Conservation (phyloP, 2,888 invertebrate species). For the Uloborus plumipes region DNA sequence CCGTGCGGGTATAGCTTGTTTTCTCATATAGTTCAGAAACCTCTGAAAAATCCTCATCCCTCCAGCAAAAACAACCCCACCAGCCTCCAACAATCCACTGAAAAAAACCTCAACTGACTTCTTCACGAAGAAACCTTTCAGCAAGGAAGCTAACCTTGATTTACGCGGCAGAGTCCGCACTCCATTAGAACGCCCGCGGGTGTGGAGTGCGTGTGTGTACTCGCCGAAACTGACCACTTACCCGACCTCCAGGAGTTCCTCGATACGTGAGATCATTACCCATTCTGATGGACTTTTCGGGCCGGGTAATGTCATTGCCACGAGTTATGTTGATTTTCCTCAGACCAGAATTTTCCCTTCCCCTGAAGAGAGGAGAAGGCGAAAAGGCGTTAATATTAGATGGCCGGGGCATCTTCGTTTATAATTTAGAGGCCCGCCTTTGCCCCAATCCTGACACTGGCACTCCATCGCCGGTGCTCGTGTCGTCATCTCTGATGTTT, state of each 20-base stretch:
- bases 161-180: not conserved
- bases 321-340: constrained; percentile 59
- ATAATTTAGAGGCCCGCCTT: constrained; percentile 39
- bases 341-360: not conserved
- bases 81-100: no score
- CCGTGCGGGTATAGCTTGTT: no score
- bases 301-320: constrained; percentile 50
- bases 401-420: constrained; percentile 18
- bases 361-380: no score
- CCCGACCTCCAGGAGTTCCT: constrained; percentile 4
- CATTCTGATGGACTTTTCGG: constrained; percentile 59
- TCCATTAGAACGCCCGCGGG: constrained; percentile 17
- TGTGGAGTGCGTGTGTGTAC: not conserved
- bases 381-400: constrained; percentile 58
- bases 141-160: no score
- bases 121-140: no score
- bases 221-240: constrained; percentile 47
- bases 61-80: no score
- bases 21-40: no score
- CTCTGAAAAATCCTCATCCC: no score
- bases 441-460: not conserved
- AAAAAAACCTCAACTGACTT: no score
- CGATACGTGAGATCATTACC: constrained; percentile 56
- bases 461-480: no score
- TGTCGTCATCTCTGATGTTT: no score